A percentile compares a stretch with the other conserved stretches of the same genome.
Evolutionary conservation across 2,113 vertebrate genomes (phyloP).

Genomic region (Callionymus lyra): DNA sequence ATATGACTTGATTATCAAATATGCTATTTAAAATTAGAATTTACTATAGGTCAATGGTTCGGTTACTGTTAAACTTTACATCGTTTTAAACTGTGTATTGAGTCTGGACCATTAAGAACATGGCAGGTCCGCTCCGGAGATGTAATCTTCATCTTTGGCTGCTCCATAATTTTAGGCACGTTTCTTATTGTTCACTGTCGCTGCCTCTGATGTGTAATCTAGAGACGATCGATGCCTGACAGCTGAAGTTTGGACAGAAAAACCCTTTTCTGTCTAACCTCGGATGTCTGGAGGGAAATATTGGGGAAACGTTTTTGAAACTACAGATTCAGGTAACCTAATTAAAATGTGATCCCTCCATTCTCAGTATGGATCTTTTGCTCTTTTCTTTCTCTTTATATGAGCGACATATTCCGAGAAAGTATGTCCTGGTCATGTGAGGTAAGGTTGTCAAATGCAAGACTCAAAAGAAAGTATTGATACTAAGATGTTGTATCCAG

Average conservation of each 20-base stretch:
- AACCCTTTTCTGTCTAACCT: conserved; percentile 36
- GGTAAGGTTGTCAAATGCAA: too few relatives aligned
- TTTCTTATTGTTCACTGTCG: conserved; percentile 28
- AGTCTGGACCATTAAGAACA: conserved; percentile 25
- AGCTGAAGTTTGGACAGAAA: conserved; percentile 35
- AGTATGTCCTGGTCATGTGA: too few relatives aligned
- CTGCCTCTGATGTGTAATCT: conserved; percentile 43
- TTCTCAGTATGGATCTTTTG: background rate
- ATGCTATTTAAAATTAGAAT: conserved; percentile 30
- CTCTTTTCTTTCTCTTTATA: too few relatives aligned
- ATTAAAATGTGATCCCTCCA: conserved; percentile 47
- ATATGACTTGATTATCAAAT: too few relatives aligned
- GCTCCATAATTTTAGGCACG: conserved; percentile 53
- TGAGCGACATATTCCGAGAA: too few relatives aligned
- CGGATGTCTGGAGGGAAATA: conserved; percentile 39
- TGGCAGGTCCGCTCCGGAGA: conserved; percentile 32
- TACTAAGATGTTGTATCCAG: too few relatives aligned
- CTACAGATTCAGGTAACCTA: conserved; percentile 35
- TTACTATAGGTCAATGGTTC: conserved; percentile 36
- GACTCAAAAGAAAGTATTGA: too few relatives aligned
- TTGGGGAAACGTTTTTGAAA: conserved; percentile 36
- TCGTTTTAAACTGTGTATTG: conserved; percentile 36
- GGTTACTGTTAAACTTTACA: conserved; percentile 42
- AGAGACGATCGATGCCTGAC: conserved; percentile 44
- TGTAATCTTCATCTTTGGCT: conserved; percentile 27